phyloP scores from a whole-genome alignment of 2,797 vertebrate genomes.

The Melanotaenia boesemani region DNA sequence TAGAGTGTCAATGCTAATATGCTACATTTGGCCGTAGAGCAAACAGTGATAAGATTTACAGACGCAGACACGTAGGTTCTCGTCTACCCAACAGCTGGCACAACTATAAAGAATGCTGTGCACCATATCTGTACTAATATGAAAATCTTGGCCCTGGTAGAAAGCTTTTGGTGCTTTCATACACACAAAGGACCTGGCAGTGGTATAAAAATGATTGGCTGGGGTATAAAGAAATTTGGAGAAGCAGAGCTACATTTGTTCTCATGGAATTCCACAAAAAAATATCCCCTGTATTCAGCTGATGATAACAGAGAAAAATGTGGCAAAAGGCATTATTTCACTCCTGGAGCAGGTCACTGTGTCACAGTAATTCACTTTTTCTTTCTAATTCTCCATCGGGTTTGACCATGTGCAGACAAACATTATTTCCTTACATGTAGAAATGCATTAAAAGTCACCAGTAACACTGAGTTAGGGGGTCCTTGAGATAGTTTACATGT shows the following conservation, averaged over 20 bases:
- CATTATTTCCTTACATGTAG: too few relatives aligned
- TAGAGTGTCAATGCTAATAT: conserved; percentile 44
- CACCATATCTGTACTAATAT: conserved; percentile 45
- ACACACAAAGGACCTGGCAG: conserved; percentile 39
- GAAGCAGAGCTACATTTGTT: conserved; percentile 29
- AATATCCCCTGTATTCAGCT: neutral
- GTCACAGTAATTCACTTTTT: neutral
- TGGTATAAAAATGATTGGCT: conserved; percentile 16
- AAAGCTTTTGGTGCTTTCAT: conserved; percentile 50
- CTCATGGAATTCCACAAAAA: neutral
- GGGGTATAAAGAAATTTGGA: conserved; percentile 36
- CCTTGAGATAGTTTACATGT: too few relatives aligned
- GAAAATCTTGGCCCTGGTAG: conserved; percentile 41
- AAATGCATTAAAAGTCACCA: too few relatives aligned
- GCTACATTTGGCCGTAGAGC: conserved; percentile 42
- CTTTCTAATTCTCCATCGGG: too few relatives aligned
- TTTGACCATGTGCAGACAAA: too few relatives aligned
- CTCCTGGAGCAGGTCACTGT: neutral
- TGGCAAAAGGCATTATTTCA: conserved; percentile 8
- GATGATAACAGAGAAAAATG: conserved; percentile 1
- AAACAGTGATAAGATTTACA: conserved; percentile 54
- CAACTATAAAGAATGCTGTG: conserved; percentile 40
- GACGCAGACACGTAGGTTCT: conserved; percentile 21
- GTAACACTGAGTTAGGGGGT: too few relatives aligned
- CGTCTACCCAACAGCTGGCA: conserved; percentile 43